Base-by-base conservation (phyloP, 2,888 invertebrate genomes). In the Agriotes lineatus region DNA sequence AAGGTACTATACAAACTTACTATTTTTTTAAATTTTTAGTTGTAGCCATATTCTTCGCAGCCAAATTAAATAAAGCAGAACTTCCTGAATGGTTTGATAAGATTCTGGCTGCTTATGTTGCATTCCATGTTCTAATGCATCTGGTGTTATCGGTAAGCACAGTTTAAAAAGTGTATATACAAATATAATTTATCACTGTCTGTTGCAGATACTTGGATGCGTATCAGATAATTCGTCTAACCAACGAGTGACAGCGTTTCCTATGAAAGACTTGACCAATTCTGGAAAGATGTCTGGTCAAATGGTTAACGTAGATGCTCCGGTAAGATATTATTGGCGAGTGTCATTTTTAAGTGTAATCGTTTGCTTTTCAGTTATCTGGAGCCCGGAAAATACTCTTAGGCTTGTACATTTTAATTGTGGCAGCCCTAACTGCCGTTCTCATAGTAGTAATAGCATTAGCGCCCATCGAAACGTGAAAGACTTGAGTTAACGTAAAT, bases 21-120 rank as follows among this genome's bases (percentile, higher is more conserved):
- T n/a, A n/a, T n/a, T n/a, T n/a, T n/a, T n/a, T n/a, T n/a, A n/a
- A n/a, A 7, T 64, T 87, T 89, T 7, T 87, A 97, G 97, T 97
- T 84, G 92, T 96, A 10, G 93, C 96, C 57, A 94, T 98, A 78
- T 97, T 97, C 89, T 93, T 97, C 80, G 95, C 97, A 39, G 93
- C 95, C 19, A 91, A 92, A 79, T 87, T 97, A 71, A 89, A 89
- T 74, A 95, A 96, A 84, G 95, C 96, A 2, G 92, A 94, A 79
- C 86, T 97, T 44, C 96, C 96, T 0, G 87, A 90, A 61, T 95
- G 95, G 93, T 90, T 93, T 79, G 93, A 95, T 74, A 97, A 93
- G 90, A 91, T 97, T 69, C 85, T 98, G 73, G 94, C 94, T 2
- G 94, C 92, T 5, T 97, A 93, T 84, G 95, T 97, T 10, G 91